Evolutionary conservation across 1,140 invertebrate species (phyloP).

Genomic region (Papilio dardanus): DNA sequence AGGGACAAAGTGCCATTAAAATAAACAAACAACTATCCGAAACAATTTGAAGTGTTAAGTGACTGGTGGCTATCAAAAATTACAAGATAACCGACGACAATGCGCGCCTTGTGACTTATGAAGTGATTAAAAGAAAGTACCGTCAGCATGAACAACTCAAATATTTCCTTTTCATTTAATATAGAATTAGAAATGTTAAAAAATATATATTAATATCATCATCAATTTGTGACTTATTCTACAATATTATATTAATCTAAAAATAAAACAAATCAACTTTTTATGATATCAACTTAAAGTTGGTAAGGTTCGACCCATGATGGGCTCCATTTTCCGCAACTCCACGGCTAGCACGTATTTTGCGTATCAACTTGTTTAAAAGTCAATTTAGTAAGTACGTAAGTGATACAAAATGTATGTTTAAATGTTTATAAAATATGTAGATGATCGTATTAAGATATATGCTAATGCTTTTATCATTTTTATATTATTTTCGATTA

Average conservation of each 20-base stretch:
- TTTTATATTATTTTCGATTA: neutral
- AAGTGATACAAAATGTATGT: constrained; percentile 9
- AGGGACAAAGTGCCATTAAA: constrained; percentile 70
- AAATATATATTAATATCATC: neutral
- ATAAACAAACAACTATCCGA: constrained; percentile 78
- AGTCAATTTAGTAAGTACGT: too few species aligned
- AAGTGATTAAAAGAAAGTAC: constrained; percentile 77
- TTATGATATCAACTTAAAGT: too few species aligned
- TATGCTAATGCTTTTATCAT: neutral
- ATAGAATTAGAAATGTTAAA: neutral
- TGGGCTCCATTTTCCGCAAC: too few species aligned
- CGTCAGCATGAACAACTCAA: constrained; percentile 50
- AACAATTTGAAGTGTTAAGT: constrained; percentile 81
- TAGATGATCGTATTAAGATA: neutral
- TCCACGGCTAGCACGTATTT: too few species aligned
- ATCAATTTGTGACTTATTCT: too few species aligned
- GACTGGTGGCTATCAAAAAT: constrained; percentile 80
- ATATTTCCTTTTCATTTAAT: neutral
- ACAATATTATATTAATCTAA: too few species aligned
- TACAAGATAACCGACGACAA: constrained; percentile 77
- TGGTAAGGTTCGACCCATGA: too few species aligned
- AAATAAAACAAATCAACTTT: too few species aligned
- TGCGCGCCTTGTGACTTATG: constrained; percentile 75
- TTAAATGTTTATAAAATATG: neutral
- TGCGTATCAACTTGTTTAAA: neutral